Conservation (phyloP, 2,888 invertebrate genomes). For the Lissonota sp. region DNA sequence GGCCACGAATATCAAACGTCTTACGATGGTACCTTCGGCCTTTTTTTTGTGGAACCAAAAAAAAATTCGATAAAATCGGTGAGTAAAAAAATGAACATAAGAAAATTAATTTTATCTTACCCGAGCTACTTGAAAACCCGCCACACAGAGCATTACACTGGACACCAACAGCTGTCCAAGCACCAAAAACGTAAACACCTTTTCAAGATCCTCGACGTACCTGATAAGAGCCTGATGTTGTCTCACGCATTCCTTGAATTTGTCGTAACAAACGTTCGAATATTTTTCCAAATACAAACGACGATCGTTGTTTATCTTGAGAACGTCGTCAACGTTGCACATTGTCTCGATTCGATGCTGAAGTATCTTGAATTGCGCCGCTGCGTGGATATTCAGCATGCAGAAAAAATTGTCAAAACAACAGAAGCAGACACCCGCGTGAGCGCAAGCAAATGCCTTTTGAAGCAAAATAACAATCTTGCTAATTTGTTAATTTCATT, state of each 20-base stretch:
- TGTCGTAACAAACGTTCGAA: constrained; percentile 25
- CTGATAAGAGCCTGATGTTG: constrained; percentile 63
- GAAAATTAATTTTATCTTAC: constrained; percentile 60
- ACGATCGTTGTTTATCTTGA: background rate
- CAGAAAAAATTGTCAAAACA: constrained; percentile 71
- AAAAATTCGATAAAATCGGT: background rate
- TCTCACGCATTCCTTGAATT: constrained; percentile 59
- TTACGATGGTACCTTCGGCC: constrained; percentile 48
- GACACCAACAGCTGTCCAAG: constrained; percentile 67
- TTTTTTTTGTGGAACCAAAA: too few relatives aligned
- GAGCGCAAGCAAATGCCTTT: constrained; percentile 59
- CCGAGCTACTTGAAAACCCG: constrained; percentile 65
- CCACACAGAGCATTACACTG: constrained; percentile 63
- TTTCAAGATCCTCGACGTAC: constrained; percentile 57
- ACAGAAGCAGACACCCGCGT: constrained; percentile 66
- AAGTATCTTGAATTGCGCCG: constrained; percentile 69
- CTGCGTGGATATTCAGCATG: constrained; percentile 63
- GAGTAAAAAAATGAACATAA: background rate
- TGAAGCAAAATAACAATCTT: too few relatives aligned
- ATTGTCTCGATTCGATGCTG: constrained; percentile 59
- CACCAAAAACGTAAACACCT: constrained; percentile 60
- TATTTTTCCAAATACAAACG: background rate
- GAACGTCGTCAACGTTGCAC: constrained; percentile 8
- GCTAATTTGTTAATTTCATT: too few relatives aligned
- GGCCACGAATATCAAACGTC: constrained; percentile 61